Conservation (phyloP, 1,140 invertebrate genomes). For the Pogonus chalceus region DNA sequence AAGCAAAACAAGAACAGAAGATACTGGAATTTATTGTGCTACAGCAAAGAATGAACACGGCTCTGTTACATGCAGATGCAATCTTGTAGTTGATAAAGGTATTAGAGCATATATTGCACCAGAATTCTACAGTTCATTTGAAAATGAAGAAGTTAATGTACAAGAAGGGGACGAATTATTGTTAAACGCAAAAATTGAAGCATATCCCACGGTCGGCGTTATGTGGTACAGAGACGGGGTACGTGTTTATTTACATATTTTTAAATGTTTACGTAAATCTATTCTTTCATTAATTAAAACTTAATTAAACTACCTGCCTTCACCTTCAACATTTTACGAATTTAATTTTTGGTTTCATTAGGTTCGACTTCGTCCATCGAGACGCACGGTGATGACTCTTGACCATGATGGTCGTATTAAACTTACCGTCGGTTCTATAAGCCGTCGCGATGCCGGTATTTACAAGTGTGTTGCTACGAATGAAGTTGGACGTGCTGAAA, state of each 20-base stretch:
- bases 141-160: constrained; percentile 46
- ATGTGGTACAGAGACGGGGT: constrained; percentile 65
- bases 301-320: no score
- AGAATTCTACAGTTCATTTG: constrained; percentile 58
- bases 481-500: constrained; percentile 69
- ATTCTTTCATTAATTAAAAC: no score
- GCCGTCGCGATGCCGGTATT: constrained; percentile 63
- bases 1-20: constrained; percentile 57
- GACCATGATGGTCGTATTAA: constrained; percentile 70
- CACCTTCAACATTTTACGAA: no score
- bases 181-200: constrained; percentile 62
- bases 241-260: constrained; percentile 17
- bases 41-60: constrained; percentile 74
- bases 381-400: constrained; percentile 61
- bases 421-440: constrained; percentile 55
- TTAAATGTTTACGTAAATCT: constrained; percentile 5
- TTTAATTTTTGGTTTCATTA: constrained; percentile 16
- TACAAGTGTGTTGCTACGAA: constrained; percentile 83
- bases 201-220: constrained; percentile 70
- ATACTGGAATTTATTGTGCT: constrained; percentile 73
- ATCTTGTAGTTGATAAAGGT: constrained; percentile 74
- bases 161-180: constrained; percentile 54
- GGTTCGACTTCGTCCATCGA: constrained; percentile 59
- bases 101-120: constrained; percentile 70
- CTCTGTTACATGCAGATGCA: constrained; percentile 69